Percentiles rank a stretch among this genome's conserved stretches.
These are phyloP conservation scores for Drosophila falleni DNA, from an alignment of 2,888 invertebrate genomes.

Conservation along the genomic window DNA sequence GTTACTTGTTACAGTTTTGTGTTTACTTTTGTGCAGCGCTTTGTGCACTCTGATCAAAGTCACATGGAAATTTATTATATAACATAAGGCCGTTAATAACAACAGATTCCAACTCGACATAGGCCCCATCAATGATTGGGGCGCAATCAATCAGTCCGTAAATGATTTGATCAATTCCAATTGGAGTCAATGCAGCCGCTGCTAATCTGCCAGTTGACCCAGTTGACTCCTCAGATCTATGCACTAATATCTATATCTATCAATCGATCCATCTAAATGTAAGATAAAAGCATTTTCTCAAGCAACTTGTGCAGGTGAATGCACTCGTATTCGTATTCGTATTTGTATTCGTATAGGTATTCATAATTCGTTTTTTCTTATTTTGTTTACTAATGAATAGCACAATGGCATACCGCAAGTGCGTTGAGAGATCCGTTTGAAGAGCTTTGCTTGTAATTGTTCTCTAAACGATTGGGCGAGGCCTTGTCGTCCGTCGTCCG, in stretches of 20 bases:
- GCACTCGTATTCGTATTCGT: constrained; percentile 51
- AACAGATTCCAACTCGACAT: constrained; percentile 2
- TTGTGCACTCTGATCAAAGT: constrained; percentile 71
- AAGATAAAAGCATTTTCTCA: constrained; percentile 31
- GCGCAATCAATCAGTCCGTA: constrained; percentile 71
- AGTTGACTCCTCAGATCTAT: constrained; percentile 61
- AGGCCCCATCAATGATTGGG: constrained; percentile 66
- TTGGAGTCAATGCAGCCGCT: constrained; percentile 61
- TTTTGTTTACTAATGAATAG: constrained; percentile 80
- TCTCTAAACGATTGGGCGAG: constrained; percentile 73
- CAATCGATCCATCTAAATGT: constrained; percentile 12
- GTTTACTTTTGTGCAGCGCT: constrained; percentile 58
- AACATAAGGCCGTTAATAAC: constrained; percentile 55
- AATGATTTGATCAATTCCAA: constrained; percentile 58
- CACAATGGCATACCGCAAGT: constrained; percentile 68
- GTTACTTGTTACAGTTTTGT: constrained; percentile 74
- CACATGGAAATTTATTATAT: constrained; percentile 77
- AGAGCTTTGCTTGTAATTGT: constrained; percentile 71
- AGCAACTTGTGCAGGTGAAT: constrained; percentile 66
- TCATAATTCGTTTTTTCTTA: constrained; percentile 38
- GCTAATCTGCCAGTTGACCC: constrained; percentile 77
- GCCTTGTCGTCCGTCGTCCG: constrained; percentile 43
- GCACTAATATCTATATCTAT: constrained; percentile 16
- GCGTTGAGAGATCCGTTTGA: constrained; percentile 70
- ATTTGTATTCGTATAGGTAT: constrained; percentile 13